These are phyloP conservation scores for Mesoligia furuncula DNA, from an alignment of 2,888 invertebrate genomes.

Conservation along the genomic window DNA sequence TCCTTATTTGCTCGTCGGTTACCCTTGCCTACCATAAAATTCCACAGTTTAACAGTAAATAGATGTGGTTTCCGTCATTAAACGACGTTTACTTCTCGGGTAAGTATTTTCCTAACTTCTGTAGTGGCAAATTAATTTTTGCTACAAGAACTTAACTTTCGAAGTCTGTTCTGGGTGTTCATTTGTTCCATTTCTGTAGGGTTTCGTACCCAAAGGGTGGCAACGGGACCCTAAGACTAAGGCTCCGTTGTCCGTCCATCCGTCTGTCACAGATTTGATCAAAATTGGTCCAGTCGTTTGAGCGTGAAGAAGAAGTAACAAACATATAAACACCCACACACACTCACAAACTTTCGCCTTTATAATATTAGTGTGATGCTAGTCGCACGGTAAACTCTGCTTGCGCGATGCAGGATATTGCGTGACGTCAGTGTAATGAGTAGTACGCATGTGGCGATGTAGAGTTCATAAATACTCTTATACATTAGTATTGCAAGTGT, in stretches of 20 bases:
- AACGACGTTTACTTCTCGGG: conserved; percentile 29
- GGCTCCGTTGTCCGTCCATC: background rate
- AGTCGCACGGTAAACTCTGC: too few relatives aligned
- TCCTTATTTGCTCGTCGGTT: conserved; percentile 21
- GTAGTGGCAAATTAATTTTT: conserved; percentile 40
- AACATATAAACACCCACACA: too few relatives aligned
- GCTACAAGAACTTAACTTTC: conserved; percentile 13
- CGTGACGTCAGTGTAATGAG: too few relatives aligned
- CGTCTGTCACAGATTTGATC: background rate
- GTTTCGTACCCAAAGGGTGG: background rate
- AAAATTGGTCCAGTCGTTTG: too few relatives aligned
- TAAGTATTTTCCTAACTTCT: conserved; percentile 29
- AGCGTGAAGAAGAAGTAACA: too few relatives aligned
- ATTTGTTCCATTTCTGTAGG: background rate
- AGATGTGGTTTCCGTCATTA: conserved; percentile 39
- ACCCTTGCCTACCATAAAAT: conserved; percentile 33
- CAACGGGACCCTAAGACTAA: background rate
- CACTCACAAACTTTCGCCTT: too few relatives aligned
- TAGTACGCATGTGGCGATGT: too few relatives aligned
- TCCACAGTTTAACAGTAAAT: conserved; percentile 38
- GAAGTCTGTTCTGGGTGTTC: conserved; percentile 12
- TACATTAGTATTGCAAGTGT: background rate
- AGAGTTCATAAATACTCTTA: background rate
- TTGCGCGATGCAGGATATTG: too few relatives aligned
- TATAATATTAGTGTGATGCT: too few relatives aligned